A percentile compares a stretch with the other conserved stretches of the same genome.
phyloP scores from a whole-genome alignment of 2,797 vertebrate genomes.

The Triplophysa yarkandensis region DNA sequence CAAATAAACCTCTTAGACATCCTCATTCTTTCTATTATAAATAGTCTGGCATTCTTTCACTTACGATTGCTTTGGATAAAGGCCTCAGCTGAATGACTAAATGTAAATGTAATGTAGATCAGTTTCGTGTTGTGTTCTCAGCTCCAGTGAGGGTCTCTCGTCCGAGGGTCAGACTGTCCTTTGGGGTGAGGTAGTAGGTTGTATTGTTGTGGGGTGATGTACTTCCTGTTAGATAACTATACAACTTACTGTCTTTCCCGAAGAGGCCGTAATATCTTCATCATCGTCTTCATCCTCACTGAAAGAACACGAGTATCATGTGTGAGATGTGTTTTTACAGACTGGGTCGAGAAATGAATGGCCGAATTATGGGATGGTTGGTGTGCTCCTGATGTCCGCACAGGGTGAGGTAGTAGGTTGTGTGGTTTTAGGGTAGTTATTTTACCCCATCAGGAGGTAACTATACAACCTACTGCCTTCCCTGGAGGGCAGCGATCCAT shows the following conservation, averaged over 20 bases:
- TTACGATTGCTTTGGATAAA: too few relatives aligned
- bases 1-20: too few relatives aligned
- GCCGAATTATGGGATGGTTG: not conserved
- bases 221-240: constrained; percentile 98
- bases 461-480: constrained; percentile 88
- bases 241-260: constrained; percentile 99
- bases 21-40: too few relatives aligned
- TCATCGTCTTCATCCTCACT: constrained; percentile 19
- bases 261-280: constrained; percentile 91
- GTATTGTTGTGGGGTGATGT: constrained; percentile 99
- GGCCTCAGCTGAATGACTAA: too few relatives aligned
- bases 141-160: not conserved
- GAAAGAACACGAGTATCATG: not conserved
- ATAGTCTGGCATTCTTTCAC: too few relatives aligned
- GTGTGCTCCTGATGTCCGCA: constrained; percentile 69
- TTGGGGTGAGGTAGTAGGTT: constrained; percentile 99
- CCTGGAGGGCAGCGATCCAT: constrained; percentile 81
- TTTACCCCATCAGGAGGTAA: constrained; percentile 89
- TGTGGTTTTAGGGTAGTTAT: constrained; percentile 99
- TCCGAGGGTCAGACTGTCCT: constrained; percentile 78
- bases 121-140: not conserved
- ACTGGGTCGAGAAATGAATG: not conserved
- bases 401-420: constrained; percentile 99
- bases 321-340: not conserved
- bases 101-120: too few relatives aligned